phyloP scores from a whole-genome alignment of 2,113 vertebrate genomes.

The Paraplagusia blochii region DNA sequence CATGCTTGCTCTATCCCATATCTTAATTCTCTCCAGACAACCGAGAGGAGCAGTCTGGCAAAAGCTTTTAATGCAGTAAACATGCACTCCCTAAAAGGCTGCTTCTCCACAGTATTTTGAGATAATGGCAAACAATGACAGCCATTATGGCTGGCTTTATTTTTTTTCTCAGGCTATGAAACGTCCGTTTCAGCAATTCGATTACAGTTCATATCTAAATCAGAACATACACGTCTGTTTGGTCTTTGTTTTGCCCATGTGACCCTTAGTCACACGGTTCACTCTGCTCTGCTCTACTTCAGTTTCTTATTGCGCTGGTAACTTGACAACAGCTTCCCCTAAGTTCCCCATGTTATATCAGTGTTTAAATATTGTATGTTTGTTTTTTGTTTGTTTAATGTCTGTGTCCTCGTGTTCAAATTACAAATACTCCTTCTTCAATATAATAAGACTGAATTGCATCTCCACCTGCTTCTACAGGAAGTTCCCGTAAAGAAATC shows the following conservation, averaged over 20 bases:
- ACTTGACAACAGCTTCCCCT: too few species aligned
- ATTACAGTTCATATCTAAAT: background rate
- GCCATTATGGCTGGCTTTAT: conserved; percentile 24
- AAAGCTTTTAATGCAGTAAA: conserved; percentile 42
- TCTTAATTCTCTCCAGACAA: conserved; percentile 24
- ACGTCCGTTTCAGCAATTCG: background rate
- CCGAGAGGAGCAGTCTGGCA: conserved; percentile 35
- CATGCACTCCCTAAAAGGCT: conserved; percentile 32
- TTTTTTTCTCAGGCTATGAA: conserved; percentile 10
- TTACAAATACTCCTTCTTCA: too few species aligned
- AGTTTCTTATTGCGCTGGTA: too few species aligned
- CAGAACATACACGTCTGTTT: background rate
- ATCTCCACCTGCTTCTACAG: conserved; percentile 59
- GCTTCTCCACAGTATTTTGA: conserved; percentile 22
- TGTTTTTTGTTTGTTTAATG: too few species aligned
- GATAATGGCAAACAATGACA: conserved; percentile 42
- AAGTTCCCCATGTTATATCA: too few species aligned
- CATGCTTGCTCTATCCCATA: conserved; percentile 7
- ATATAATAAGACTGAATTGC: too few species aligned
- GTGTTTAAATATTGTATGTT: too few species aligned
- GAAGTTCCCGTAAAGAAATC: conserved; percentile 93
- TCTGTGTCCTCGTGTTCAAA: too few species aligned
- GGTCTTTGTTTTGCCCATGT: background rate
- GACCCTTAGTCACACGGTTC: background rate
- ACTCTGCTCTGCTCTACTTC: background rate